phyloP scores from a whole-genome alignment of 2,797 vertebrate genomes.

The Dendrocincla fuliginosa region DNA sequence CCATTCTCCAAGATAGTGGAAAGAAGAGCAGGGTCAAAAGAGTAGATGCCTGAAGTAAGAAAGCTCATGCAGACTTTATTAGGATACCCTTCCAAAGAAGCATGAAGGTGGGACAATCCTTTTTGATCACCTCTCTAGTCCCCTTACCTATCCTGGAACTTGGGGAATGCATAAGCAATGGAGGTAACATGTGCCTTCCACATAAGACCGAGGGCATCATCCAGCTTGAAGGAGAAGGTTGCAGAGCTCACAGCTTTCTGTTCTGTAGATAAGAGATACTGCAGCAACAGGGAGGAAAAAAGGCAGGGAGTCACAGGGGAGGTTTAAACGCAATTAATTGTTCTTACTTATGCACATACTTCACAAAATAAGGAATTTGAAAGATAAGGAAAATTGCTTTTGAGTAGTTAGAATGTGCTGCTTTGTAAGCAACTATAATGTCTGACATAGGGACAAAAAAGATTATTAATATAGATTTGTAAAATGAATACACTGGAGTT shows the following conservation, averaged over 20 bases:
- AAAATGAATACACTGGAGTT: neutral
- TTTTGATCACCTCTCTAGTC: accelerated
- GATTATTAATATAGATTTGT: neutral
- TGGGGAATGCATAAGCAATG: neutral
- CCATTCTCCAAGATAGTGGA: accelerated
- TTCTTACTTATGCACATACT: neutral
- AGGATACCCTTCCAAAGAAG: neutral
- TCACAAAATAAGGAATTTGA: neutral
- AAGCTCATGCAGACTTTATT: neutral
- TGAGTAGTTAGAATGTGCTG: neutral
- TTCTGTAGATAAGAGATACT: constrained; percentile 76
- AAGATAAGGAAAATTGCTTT: neutral
- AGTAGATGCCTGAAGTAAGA: neutral
- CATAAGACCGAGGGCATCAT: constrained; percentile 74
- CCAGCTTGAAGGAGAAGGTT: constrained; percentile 55
- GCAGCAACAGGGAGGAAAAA: neutral
- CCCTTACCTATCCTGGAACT: constrained; percentile 71
- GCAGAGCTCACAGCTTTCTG: neutral
- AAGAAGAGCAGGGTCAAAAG: neutral
- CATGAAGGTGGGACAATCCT: neutral
- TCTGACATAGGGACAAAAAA: neutral
- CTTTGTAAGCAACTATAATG: neutral
- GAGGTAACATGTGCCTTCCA: constrained; percentile 80
- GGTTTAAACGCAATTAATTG: neutral
- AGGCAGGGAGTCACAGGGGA: neutral